A percentile compares a stretch with the other conserved stretches of the same genome.
Conservation (phyloP, 2,888 invertebrate species). For the Saturnia pavonia region DNA sequence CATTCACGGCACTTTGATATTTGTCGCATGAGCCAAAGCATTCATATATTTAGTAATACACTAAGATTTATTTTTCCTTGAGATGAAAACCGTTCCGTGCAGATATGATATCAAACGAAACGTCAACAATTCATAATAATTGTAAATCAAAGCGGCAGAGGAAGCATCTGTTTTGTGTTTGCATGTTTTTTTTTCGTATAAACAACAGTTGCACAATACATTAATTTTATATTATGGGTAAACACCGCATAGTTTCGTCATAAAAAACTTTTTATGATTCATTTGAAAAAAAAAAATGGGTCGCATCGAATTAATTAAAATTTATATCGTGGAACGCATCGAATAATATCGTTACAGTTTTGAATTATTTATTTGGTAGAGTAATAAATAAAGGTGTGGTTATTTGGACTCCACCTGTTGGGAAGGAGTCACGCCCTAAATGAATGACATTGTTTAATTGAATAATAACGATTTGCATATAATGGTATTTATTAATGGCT, state of each 20-base stretch:
- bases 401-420: slow-evolving; percentile 64
- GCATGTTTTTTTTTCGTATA: slow-evolving; percentile 33
- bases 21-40: neutral
- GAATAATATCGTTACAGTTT: slow-evolving; percentile 63
- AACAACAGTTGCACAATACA: slow-evolving; percentile 54
- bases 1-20: slow-evolving; percentile 8
- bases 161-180: slow-evolving; percentile 62
- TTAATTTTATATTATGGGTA: slow-evolving; percentile 47
- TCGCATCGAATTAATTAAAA: slow-evolving; percentile 70
- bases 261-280: slow-evolving; percentile 59
- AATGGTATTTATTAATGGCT: slow-evolving; percentile 5
- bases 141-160: slow-evolving; percentile 50
- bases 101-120: slow-evolving; percentile 36
- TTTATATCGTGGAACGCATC: slow-evolving; percentile 62
- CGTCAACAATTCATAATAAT: slow-evolving; percentile 40
- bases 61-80: slow-evolving; percentile 13
- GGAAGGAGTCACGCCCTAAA: slow-evolving; percentile 56
- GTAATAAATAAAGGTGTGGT: slow-evolving; percentile 73
- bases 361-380: slow-evolving; percentile 69
- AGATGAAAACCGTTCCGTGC: neutral
- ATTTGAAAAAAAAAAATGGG: slow-evolving; percentile 52
- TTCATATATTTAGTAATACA: slow-evolving; percentile 8
- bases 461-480: slow-evolving; percentile 18
- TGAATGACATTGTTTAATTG: slow-evolving; percentile 25
- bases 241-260: slow-evolving; percentile 47